A percentile compares a stretch with the other conserved stretches of the same genome.
Evolutionary conservation across 2,888 invertebrate genomes (phyloP).

Genomic region (Lycia hirtaria): DNA sequence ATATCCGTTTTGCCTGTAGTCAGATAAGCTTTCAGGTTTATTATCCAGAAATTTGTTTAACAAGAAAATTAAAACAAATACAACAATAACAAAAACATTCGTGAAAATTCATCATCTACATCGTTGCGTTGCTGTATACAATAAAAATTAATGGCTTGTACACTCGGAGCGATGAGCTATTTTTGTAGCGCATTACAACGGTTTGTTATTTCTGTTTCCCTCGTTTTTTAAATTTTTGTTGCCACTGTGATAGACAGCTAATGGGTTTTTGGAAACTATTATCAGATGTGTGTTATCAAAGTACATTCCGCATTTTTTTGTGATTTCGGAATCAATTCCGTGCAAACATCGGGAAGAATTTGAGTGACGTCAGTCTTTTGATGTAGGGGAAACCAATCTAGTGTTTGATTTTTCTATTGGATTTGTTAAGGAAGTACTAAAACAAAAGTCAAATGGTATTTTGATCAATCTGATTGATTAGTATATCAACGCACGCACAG

Average conservation of each 20-base stretch:
- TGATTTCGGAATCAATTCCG: not conserved
- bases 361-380: not conserved
- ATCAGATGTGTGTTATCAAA: slow-evolving; percentile 29
- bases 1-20: not conserved
- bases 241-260: slow-evolving; percentile 34
- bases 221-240: slow-evolving; percentile 36
- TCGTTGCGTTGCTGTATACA: slow-evolving; percentile 56
- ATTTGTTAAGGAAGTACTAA: too few relatives aligned
- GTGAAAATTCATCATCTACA: slow-evolving; percentile 51
- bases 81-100: slow-evolving; percentile 4
- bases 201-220: slow-evolving; percentile 56
- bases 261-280: slow-evolving; percentile 39
- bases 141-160: slow-evolving; percentile 64
- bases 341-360: slow-evolving; percentile 17
- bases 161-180: slow-evolving; percentile 62
- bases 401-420: too few relatives aligned
- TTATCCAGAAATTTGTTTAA: not conserved
- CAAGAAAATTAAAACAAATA: not conserved
- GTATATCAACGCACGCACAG: too few relatives aligned
- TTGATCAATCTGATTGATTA: too few relatives aligned
- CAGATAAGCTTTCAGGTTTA: not conserved
- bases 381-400: not conserved
- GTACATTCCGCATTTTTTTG: slow-evolving; percentile 16
- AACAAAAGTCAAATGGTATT: too few relatives aligned
- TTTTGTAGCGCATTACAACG: slow-evolving; percentile 61